Evolutionary conservation across 2,888 invertebrate species (phyloP).

Genomic region (Chydorus sphaericus): DNA sequence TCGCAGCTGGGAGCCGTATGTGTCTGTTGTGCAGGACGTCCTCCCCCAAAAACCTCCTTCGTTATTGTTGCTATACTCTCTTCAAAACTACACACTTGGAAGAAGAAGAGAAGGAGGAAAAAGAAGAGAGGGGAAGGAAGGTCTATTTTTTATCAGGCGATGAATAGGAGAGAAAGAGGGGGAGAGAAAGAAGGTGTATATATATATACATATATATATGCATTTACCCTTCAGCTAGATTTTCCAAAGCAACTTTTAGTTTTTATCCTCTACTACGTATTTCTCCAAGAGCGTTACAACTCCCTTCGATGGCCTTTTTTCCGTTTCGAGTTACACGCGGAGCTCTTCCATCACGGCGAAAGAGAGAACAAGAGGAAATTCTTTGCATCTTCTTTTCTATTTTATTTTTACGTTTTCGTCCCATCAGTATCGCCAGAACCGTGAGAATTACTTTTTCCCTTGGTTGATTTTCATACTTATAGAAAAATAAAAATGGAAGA

Average conservation of each 20-base stretch:
- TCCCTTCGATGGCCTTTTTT: not conserved
- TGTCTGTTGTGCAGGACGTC: not conserved
- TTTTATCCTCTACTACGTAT: not conserved
- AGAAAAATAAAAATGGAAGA: not conserved
- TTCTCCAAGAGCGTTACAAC: not conserved
- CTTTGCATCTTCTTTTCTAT: too few relatives aligned
- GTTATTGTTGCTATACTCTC: too few relatives aligned
- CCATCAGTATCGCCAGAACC: not conserved
- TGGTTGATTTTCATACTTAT: not conserved
- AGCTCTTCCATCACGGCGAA: too few relatives aligned
- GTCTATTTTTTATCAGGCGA: constrained; percentile 3
- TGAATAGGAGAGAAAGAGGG: not conserved
- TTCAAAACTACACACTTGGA: too few relatives aligned
- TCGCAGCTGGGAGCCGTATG: constrained; percentile 6
- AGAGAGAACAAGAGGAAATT: too few relatives aligned
- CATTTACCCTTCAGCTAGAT: constrained; percentile 3
- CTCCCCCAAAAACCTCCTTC: too few relatives aligned
- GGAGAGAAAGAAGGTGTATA: constrained; percentile 4
- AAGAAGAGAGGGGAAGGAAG: constrained; percentile 3
- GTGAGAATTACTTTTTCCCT: not conserved
- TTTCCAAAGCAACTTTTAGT: not conserved
- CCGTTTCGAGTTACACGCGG: constrained; percentile 3
- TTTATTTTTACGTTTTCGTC: too few relatives aligned
- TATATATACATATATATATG: constrained; percentile 6
- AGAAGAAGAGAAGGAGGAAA: too few relatives aligned